Percentiles rank a stretch among this genome's conserved stretches.
Evolutionary conservation across 2,888 invertebrate species (phyloP).

Genomic region (Apamea anceps): DNA sequence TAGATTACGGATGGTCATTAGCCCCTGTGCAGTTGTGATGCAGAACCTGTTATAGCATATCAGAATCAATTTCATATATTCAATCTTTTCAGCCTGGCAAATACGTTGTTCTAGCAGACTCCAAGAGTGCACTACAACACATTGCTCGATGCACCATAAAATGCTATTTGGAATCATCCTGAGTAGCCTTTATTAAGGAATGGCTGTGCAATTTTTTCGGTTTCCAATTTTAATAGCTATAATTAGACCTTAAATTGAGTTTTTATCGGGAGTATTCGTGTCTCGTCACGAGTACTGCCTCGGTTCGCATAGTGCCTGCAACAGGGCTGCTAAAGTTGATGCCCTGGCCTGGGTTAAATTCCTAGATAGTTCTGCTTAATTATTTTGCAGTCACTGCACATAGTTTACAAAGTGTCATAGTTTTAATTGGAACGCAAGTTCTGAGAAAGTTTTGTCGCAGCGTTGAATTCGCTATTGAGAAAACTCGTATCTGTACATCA

Average conservation of each 20-base stretch:
- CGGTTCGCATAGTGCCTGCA: neutral
- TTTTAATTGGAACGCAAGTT: neutral
- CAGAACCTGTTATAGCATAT: too few relatives aligned
- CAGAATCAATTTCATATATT: too few relatives aligned
- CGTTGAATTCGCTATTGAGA: neutral
- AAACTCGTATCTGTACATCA: constrained; percentile 19
- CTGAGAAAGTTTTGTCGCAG: neutral
- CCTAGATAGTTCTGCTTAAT: neutral
- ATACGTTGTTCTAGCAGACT: too few relatives aligned
- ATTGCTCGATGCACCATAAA: too few relatives aligned
- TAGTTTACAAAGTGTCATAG: neutral
- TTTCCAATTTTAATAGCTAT: constrained; percentile 15
- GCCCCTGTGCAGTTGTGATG: constrained; percentile 77
- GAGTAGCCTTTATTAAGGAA: constrained; percentile 55
- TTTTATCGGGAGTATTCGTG: neutral
- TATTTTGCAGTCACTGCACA: constrained; percentile 1
- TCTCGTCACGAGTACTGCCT: neutral
- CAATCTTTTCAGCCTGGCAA: too few relatives aligned
- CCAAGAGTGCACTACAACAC: too few relatives aligned
- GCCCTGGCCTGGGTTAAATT: neutral
- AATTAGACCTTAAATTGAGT: constrained; percentile 22
- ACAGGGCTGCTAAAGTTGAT: neutral
- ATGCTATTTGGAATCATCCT: constrained; percentile 68
- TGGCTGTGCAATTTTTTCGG: constrained; percentile 16
- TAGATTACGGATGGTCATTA: constrained; percentile 87